A percentile compares a stretch with the other conserved stretches of the same genome.
phyloP scores from a whole-genome alignment of 1,140 invertebrate genomes.

The Gryllus bimaculatus region DNA sequence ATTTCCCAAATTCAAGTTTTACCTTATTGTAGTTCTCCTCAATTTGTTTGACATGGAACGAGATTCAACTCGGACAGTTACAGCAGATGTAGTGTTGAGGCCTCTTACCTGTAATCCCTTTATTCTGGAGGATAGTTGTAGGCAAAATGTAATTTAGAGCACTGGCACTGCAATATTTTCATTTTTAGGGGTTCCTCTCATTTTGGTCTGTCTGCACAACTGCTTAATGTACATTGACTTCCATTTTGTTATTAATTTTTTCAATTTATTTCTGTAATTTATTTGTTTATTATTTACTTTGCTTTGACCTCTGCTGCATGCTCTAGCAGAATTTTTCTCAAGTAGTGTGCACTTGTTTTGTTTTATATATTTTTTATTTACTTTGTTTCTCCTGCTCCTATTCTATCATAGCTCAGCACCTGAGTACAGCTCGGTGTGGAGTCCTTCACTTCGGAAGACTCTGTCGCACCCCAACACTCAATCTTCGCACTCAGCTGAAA shows the following conservation, averaged over 20 bases:
- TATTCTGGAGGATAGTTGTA: no score
- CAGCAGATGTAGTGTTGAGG: no score
- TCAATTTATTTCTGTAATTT: not conserved
- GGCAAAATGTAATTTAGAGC: no score
- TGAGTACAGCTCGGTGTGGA: conserved; percentile 33
- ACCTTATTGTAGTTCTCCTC: not conserved
- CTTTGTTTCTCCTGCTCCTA: conserved; percentile 15
- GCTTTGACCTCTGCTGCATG: not conserved
- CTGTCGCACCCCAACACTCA: conserved; percentile 32
- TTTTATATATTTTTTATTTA: conserved; percentile 10
- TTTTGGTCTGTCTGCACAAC: not conserved
- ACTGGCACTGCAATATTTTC: not conserved
- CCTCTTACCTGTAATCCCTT: no score
- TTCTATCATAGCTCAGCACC: conserved; percentile 33
- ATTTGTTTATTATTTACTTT: not conserved
- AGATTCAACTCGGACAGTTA: no score
- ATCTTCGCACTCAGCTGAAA: not conserved
- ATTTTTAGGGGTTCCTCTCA: not conserved
- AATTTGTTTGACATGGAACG: no score
- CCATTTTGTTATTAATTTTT: not conserved
- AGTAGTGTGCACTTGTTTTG: conserved; percentile 8
- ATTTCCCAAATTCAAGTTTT: conserved; percentile 5
- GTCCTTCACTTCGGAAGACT: conserved; percentile 37
- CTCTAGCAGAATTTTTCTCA: not conserved
- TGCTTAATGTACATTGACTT: not conserved